Evolutionary conservation across 2,797 vertebrate genomes (phyloP), one percentile per base, ranked within the genome.

Genomic region (Poeciliopsis presidionis): DNA sequence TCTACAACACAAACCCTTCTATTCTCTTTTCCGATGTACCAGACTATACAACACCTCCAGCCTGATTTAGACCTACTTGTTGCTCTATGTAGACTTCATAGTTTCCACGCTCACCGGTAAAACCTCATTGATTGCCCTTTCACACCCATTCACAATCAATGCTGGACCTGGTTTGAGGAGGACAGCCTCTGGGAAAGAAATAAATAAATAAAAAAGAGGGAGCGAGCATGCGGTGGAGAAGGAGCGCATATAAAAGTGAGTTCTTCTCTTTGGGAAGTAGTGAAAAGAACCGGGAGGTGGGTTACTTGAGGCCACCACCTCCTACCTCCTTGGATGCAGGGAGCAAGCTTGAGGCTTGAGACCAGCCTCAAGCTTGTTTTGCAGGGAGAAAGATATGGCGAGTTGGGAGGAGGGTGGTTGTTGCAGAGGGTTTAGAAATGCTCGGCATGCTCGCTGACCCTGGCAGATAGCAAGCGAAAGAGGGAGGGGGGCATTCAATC

Each of bases 141-240:
- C 89, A 87, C 90, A 92, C 90, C 91, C 84, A 84, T 87, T 90
- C 88, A 75, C 89, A 93, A 94, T 95, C 94, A 83, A 94, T 93
- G 90, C 83, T 78, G 69, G 86, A 87, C 88, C 76, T 83, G 85
- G 84, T 91, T 84, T 84, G 70, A 80, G 82, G 70, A 77, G 77
- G 81, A 77, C 77, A 79, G 86, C 46, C 74, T 74, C 55, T 75
- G 81, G 86, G 80, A 84, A 51, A 74, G 18, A 20, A 49, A 46
- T 7, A 51, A 49, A 72, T 45, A 80, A 70, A 49, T 20, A 22
- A 22, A 22, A 53, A 25, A 25, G 84, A 20, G 74, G 13, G 67
- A 70, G 41, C 2, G 2, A 46, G 13, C 46, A 41, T 53, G 63
- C 65, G 74, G 51, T 33, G 43, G 59, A 22, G 76, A 76, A 84